Evolutionary conservation across 30 jellyfish, hydroid and myxozoan genomes (phyloP), one percentile per base, ranked within the genome.

Genomic region (Phacellophora camtschatica): DNA sequence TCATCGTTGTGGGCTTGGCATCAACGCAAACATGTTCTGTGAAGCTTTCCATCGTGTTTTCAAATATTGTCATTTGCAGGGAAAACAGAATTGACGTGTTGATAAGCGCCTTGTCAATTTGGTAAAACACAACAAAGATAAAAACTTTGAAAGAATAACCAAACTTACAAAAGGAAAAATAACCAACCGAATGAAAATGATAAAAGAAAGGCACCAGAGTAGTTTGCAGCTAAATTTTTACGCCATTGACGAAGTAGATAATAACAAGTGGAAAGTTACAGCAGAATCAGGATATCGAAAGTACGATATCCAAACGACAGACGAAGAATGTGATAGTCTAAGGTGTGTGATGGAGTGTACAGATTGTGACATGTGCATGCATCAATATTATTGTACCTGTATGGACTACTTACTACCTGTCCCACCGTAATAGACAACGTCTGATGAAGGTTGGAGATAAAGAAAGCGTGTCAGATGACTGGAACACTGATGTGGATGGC

Each of bases 11-110:
- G 84, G 85, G n/a, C 49, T 62, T 24, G 92, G 92, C 2, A 80
- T 63, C 33, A 80, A 80, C 75, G 66, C 92, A 18, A 80, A 80
- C 29, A 80, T 80, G 92, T 80, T 63, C 19, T 64, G 85, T 46
- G 92, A 80, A 32, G 92, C 92, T 4, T 80, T 80, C 35, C 92
- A 80, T 32, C 49, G 74, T 1, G 92, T 80, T 6, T 80, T 80
- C 41, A 80, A 80, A 33, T 80, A 80, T 19, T 10, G 33, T 18
- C 66, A 80, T 49, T 22, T 80, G 33, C 41, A 80, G 5, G 92
- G 92, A 11, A 80, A 80, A 34, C 68, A 50, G 33, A 80, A 62
- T 32, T 39, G 27, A 25, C 39, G 89, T 1, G 89, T 77, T 77
- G 89, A 80, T 39, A 80, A 66, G 24, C 66, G 92, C 42, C 64